phyloP scores from a whole-genome alignment of 2,888 invertebrate genomes.

The Lingula anatina region DNA sequence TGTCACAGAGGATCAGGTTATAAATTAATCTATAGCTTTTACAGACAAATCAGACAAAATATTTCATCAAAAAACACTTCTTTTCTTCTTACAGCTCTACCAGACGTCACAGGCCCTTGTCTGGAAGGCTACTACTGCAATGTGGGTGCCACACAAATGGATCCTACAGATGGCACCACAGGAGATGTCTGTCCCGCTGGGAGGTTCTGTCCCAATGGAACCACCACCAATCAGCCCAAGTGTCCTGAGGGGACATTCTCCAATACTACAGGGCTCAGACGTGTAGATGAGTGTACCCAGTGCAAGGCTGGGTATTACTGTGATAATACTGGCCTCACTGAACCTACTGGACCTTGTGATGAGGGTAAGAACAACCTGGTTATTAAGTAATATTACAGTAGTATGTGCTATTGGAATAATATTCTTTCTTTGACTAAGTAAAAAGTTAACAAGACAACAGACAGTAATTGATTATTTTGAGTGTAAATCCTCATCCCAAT shows the following conservation, averaged over 20 bases:
- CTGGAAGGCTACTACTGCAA: constrained; percentile 38
- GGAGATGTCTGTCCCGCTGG: constrained; percentile 43
- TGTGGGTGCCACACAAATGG: constrained; percentile 23
- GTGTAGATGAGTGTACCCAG: constrained; percentile 27
- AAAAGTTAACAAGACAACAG: no score
- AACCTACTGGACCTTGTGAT: constrained; percentile 34
- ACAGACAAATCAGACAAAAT: no score
- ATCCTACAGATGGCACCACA: constrained; percentile 42
- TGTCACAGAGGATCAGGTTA: no score
- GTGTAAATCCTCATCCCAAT: no score
- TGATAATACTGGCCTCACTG: constrained; percentile 26
- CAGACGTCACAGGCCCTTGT: constrained; percentile 31
- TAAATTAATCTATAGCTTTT: no score
- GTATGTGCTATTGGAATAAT: no score
- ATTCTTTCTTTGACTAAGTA: no score
- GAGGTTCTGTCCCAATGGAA: constrained; percentile 34
- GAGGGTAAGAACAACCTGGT: constrained; percentile 19
- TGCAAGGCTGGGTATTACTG: constrained; percentile 32
- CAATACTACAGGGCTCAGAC: constrained; percentile 30
- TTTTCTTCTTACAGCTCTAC: constrained; percentile 34
- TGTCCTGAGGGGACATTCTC: constrained; percentile 43
- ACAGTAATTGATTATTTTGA: no score
- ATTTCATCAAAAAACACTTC: no score
- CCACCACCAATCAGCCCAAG: constrained; percentile 21
- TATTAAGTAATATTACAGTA: no score